Evolutionary conservation across 2,888 invertebrate genomes (phyloP).

Genomic region (Stenchaetothrips biformis): DNA sequence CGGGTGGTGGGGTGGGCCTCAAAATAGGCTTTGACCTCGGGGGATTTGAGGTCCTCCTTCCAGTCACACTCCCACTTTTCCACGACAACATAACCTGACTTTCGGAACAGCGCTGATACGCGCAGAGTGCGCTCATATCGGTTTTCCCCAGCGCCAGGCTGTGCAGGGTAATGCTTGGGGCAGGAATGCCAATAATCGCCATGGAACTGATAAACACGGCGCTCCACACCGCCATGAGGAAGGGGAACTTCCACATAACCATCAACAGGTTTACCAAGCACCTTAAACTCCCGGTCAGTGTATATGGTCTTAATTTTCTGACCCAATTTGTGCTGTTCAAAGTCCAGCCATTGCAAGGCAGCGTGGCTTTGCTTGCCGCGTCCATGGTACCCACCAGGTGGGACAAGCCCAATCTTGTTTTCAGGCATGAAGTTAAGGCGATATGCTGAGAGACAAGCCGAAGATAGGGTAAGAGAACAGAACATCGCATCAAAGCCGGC

Average conservation of each 20-base stretch:
- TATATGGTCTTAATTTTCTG: conserved; percentile 36
- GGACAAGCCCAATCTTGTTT: conserved; percentile 40
- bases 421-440: conserved; percentile 39
- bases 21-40: not conserved
- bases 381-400: conserved; percentile 34
- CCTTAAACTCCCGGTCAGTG: conserved; percentile 34
- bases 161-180: conserved; percentile 25
- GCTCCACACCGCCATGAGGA: too few relatives aligned
- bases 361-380: conserved; percentile 37
- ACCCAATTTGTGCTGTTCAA: conserved; percentile 32
- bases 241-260: conserved; percentile 33
- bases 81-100: too few relatives aligned
- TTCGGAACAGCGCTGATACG: too few relatives aligned
- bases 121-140: too few relatives aligned
- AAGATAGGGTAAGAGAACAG: too few relatives aligned
- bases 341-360: conserved; percentile 37
- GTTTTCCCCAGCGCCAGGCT: too few relatives aligned
- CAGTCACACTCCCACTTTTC: too few relatives aligned
- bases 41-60: not conserved
- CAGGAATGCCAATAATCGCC: conserved; percentile 35
- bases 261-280: conserved; percentile 34
- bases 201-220: conserved; percentile 33
- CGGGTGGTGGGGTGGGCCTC: not conserved
- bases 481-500: too few relatives aligned
- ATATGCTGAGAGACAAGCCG: not conserved